Evolutionary conservation across 2,888 invertebrate genomes (phyloP), one percentile per base, ranked within the genome.

Genomic region (Chorisops tibialis): DNA sequence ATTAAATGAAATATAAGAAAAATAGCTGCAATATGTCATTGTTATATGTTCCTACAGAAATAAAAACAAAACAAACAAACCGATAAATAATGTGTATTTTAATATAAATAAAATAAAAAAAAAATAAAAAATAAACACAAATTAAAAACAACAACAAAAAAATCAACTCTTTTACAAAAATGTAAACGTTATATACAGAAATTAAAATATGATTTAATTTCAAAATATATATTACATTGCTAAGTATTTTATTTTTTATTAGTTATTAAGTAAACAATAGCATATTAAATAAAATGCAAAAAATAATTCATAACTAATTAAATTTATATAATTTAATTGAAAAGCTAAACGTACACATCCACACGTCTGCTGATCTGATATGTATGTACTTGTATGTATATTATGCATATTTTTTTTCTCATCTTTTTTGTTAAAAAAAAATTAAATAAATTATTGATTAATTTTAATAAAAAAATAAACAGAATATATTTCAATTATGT

Each of bases 21-120:
- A 74, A 77, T 75, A 77, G 77, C 75, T 77, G 77, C 77, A 77
- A 77, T 77, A 77, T 76, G 75, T 76, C 75, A 72, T 75, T 77
- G 77, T 76, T 76, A 77, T 77, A 77, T 77, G 77, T 77, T 77
- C 77, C 77, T 77, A 77, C 74, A 74, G 60, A 75, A 72, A 73
- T 72, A 73, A n/a, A 75, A 72, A 73, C 72, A 73, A n/a, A 48
- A 54, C 39, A 48, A 14, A 59, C 9, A 56, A 56, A 56, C 43
- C 49, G 39, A 58, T 61, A 52, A 61, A 64, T 54, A 56, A 61
- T 64, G 61, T 61, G 61, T 64, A 61, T 64, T 64, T 64, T 64
- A 64, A 24, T 56, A 45, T 49, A 63, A 59, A 54, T 50, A 56
- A 56, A 61, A 60, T 24, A 47, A 49, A 62, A 45, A 49, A 50